A percentile compares a stretch with the other conserved stretches of the same genome.
phyloP scores from a whole-genome alignment of 2,113 vertebrate genomes.

The Silurus meridionalis region DNA sequence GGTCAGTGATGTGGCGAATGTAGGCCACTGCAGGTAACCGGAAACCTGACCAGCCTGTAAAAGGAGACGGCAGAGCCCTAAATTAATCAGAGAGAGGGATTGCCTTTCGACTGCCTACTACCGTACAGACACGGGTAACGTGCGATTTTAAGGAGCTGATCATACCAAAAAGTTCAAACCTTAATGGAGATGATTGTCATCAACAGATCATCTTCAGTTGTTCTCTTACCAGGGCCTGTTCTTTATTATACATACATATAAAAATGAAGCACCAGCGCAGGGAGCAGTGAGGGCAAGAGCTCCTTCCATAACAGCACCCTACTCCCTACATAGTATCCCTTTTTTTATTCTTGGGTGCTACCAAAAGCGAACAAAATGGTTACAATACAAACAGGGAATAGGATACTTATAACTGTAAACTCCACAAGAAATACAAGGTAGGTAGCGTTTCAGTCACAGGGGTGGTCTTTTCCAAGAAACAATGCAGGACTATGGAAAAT shows the following conservation, averaged over 20 bases:
- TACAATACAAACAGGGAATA: neutral
- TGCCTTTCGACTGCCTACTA: neutral
- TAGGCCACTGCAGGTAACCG: conserved; percentile 53
- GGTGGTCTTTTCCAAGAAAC: neutral
- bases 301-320: neutral
- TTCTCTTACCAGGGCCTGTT: neutral
- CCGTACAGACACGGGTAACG: neutral
- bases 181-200: neutral
- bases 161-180: neutral
- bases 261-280: neutral
- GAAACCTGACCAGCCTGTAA: conserved; percentile 52
- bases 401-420: neutral
- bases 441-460: neutral
- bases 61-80: conserved; percentile 44
- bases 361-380: neutral
- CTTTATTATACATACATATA: neutral
- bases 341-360: neutral
- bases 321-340: neutral
- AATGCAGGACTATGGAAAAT: neutral
- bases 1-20: conserved; percentile 48
- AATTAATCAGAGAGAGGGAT: conserved; percentile 53
- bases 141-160: neutral
- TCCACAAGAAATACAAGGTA: neutral
- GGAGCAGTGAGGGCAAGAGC: neutral
- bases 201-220: neutral